phyloP scores from a whole-genome alignment of 2,888 invertebrate species.

The Drosophila peninsularis region DNA sequence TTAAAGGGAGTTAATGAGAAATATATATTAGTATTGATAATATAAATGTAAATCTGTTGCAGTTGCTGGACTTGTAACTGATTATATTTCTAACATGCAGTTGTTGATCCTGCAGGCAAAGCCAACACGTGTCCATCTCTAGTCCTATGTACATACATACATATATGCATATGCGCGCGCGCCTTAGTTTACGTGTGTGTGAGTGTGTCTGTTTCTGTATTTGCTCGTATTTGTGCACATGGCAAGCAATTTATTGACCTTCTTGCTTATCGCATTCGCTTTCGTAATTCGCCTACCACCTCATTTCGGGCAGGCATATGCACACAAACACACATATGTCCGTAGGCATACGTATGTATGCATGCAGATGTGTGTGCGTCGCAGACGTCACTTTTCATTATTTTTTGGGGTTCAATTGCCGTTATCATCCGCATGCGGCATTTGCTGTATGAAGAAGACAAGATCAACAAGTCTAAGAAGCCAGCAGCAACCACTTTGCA shows the following conservation, averaged over 20 bases:
- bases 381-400: slow-evolving; percentile 50
- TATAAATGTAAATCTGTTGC: background rate
- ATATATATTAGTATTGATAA: background rate
- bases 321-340: background rate
- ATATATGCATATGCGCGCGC: slow-evolving; percentile 11
- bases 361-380: background rate
- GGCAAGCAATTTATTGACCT: slow-evolving; percentile 74
- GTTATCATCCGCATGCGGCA: slow-evolving; percentile 39
- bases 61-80: background rate
- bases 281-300: slow-evolving; percentile 49
- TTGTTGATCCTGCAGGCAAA: background rate
- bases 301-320: slow-evolving; percentile 26
- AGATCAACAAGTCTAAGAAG: slow-evolving; percentile 19
- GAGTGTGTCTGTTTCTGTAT: slow-evolving; percentile 3
- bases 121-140: slow-evolving; percentile 14
- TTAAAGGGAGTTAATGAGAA: background rate
- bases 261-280: slow-evolving; percentile 70
- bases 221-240: slow-evolving; percentile 40
- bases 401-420: slow-evolving; percentile 31
- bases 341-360: background rate
- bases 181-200: slow-evolving; percentile 3
- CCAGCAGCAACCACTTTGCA: slow-evolving; percentile 31
- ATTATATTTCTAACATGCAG: background rate
- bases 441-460: slow-evolving; percentile 18
- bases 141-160: background rate